Conservation (phyloP, 2,113 vertebrate genomes). For the Microtus richardsoni region DNA sequence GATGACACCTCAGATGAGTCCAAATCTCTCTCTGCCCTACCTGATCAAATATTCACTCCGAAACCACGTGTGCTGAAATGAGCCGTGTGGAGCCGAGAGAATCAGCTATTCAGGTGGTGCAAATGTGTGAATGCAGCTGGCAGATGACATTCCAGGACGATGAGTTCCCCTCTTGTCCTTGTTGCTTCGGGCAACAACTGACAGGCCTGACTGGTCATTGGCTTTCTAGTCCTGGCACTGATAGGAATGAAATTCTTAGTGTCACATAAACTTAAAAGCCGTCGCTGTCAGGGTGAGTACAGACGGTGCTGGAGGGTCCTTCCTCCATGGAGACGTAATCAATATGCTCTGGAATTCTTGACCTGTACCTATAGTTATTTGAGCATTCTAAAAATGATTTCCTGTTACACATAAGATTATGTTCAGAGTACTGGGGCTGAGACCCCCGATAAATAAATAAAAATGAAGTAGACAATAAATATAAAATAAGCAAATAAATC, state of each 20-base stretch:
- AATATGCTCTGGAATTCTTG: conserved; percentile 88
- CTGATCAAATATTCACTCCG: conserved; percentile 87
- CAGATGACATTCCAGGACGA: conserved; percentile 82
- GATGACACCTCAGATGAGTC: conserved; percentile 84
- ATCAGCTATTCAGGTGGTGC: conserved; percentile 87
- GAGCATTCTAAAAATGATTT: conserved; percentile 89
- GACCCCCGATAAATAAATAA: conserved; percentile 56
- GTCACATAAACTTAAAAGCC: conserved; percentile 86
- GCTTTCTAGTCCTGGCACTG: conserved; percentile 85
- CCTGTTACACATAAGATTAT: conserved; percentile 88
- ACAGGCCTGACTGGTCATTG: conserved; percentile 84
- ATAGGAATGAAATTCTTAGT: conserved; percentile 82
- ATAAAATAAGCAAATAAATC: too few species aligned
- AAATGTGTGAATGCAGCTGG: conserved; percentile 89
- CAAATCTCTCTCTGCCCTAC: conserved; percentile 77
- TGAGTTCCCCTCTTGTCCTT: conserved; percentile 86
- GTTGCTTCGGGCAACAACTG: conserved; percentile 86
- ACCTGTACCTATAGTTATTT: conserved; percentile 92
- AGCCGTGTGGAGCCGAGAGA: conserved; percentile 74
- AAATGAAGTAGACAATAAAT: conserved; percentile 44
- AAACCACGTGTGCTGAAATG: conserved; percentile 80
- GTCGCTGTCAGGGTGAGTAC: conserved; percentile 81
- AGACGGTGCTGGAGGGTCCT: conserved; percentile 84
- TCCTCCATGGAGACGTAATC: conserved; percentile 86
- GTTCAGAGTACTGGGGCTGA: conserved; percentile 82